Conservation (phyloP, 1,140 invertebrate genomes). For the Cryptotermes secundus region DNA sequence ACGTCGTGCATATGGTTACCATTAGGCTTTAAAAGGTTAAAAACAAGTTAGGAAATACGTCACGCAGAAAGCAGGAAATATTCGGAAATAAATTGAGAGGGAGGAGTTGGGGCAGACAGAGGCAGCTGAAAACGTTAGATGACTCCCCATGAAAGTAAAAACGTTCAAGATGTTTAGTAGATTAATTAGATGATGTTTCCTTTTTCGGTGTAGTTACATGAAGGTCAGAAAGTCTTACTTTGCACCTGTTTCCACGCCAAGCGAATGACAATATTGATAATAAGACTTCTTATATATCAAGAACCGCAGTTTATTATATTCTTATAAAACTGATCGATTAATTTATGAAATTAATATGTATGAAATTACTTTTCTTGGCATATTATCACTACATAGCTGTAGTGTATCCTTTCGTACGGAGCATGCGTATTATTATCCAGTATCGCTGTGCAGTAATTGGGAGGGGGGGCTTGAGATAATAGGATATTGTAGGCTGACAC, state of each 20-base stretch:
- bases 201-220: background rate
- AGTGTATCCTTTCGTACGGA: background rate
- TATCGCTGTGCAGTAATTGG: background rate
- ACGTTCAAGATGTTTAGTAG: too few species aligned
- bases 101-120: too few species aligned
- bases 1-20: too few species aligned
- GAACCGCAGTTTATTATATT: background rate
- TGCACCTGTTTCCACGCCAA: background rate
- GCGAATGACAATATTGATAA: background rate
- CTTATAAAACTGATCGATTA: background rate
- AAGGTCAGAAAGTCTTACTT: background rate
- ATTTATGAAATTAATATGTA: background rate
- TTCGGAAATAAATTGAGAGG: too few species aligned
- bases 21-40: too few species aligned
- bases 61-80: too few species aligned
- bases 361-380: background rate
- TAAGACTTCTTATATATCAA: background rate
- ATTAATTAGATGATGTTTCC: too few species aligned
- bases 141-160: too few species aligned
- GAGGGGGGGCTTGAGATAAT: background rate
- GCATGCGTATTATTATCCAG: background rate
- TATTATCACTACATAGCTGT: too few species aligned
- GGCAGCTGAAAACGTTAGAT: too few species aligned
- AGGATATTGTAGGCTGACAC: background rate
- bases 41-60: too few species aligned